phyloP scores from a whole-genome alignment of 2,888 invertebrate species.

The Xestobium rufovillosum region DNA sequence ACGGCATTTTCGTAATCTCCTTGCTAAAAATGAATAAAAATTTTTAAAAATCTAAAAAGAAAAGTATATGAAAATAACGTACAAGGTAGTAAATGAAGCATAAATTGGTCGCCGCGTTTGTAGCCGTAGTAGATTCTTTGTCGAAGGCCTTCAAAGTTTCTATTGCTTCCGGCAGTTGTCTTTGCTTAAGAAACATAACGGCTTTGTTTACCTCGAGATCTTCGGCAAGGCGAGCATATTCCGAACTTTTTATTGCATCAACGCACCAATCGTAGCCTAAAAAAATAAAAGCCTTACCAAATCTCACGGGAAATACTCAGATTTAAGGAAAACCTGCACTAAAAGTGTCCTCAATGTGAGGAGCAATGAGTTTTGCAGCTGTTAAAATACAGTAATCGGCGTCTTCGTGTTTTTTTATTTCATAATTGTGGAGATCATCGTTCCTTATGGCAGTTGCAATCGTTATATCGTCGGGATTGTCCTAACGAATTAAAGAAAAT shows the following conservation, averaged over 20 bases:
- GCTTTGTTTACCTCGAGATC: constrained; percentile 90
- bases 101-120: constrained; percentile 78
- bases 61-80: no score
- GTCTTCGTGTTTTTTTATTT: constrained; percentile 60
- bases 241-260: constrained; percentile 86
- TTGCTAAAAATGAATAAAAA: constrained; percentile 49
- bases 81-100: constrained; percentile 78
- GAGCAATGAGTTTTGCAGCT: constrained; percentile 83
- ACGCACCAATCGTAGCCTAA: constrained; percentile 77
- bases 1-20: constrained; percentile 72
- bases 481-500: constrained; percentile 26
- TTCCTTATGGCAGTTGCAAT: constrained; percentile 62
- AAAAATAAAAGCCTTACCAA: not conserved
- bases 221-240: constrained; percentile 70
- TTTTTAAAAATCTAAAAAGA: no score
- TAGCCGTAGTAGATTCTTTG: constrained; percentile 75
- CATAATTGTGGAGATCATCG: constrained; percentile 67
- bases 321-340: constrained; percentile 48
- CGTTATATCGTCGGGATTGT: constrained; percentile 40
- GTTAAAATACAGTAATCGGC: constrained; percentile 78
- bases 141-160: constrained; percentile 81
- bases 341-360: constrained; percentile 66
- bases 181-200: constrained; percentile 73
- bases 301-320: constrained; percentile 3
- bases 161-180: constrained; percentile 71